Evolutionary conservation across 2,888 invertebrate genomes (phyloP), one percentile per base, ranked within the genome.

Genomic region (Mayetiola destructor): DNA sequence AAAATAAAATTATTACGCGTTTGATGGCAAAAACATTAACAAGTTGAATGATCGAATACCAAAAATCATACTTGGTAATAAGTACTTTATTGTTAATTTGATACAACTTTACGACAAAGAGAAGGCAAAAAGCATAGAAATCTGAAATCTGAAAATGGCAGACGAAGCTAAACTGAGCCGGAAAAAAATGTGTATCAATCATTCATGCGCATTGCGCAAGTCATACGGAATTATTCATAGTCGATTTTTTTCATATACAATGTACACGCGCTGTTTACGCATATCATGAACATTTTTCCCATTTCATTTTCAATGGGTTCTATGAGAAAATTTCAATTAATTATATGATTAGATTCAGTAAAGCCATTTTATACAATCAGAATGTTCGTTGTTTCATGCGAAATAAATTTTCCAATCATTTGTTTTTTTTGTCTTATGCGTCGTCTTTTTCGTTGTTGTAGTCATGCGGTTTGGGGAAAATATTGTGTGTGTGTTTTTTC

Each of bases 1-100:
- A 21, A 3, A 3, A 40, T 12, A 40, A 40, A 20, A 12, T 10
- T 21, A 21, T n/a, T 21, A 21, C 40, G n/a, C n/a, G n/a, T n/a
- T n/a, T n/a, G n/a, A 40, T 21, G 27, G 48, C n/a, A 48, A 48
- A 48, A 48, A 27, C 27, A 27, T 27, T 27, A 48, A 48, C 48
- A 48, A n/a, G 48, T 48, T 27, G 16, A 48, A 48, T 32, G n/a
- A n/a, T n/a, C 23, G 29, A 3, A 48, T 27, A 27, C 27, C 21
- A 5, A n/a, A 40, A 40, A 48, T 12, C 10, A 42, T 42, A 1
- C 1, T n/a, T 27, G 27, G 5, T 27, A 48, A 8, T 12, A 48
- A 48, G 48, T 9, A n/a, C 48, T 27, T 27, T 10, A 48, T 21
- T 48, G n/a, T 23, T 18, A 18, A 39, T 18, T 39, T 48, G 16